Percentiles rank a stretch among this genome's conserved stretches.
These are phyloP conservation scores for Craterocephalus amniculus DNA, from an alignment of 2,797 vertebrate species.

Conservation along the genomic window DNA sequence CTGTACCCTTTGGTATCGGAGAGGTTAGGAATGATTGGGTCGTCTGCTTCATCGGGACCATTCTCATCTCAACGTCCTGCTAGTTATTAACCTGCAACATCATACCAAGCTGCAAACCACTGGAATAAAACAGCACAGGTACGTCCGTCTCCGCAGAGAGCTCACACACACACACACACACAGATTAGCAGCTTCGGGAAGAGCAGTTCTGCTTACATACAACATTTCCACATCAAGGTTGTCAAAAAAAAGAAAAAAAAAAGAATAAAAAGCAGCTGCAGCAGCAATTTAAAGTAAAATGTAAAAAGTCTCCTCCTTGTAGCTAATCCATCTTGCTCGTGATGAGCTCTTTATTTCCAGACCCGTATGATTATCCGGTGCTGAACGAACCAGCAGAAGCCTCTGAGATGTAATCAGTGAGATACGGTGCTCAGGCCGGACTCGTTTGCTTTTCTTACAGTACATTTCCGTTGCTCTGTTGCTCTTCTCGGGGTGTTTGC, in stretches of 20 bases:
- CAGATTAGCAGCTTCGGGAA: conserved; percentile 76
- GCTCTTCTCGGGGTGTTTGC: conserved; percentile 2
- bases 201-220: conserved; percentile 51
- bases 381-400: conserved; percentile 26
- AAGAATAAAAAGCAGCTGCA: conserved; percentile 29
- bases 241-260: background rate
- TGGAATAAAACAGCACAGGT: conserved; percentile 32
- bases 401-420: conserved; percentile 46
- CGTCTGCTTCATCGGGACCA: conserved; percentile 37
- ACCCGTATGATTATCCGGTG: conserved; percentile 41
- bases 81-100: conserved; percentile 12
- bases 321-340: conserved; percentile 24
- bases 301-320: conserved; percentile 30
- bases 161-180: no score
- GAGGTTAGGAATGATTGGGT: conserved; percentile 50
- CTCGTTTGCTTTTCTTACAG: conserved; percentile 13
- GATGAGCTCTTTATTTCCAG: conserved; percentile 32
- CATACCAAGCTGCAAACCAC: conserved; percentile 2
- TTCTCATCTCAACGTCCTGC: conserved; percentile 14
- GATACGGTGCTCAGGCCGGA: conserved; percentile 19
- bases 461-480: conserved; percentile 18
- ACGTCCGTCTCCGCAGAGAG: conserved; percentile 19
- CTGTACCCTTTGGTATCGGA: conserved; percentile 76
- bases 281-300: conserved; percentile 36
- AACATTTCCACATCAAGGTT: conserved; percentile 53